Evolutionary conservation across 2,888 invertebrate species (phyloP).

Genomic region (Troglohyphantes excavatus): DNA sequence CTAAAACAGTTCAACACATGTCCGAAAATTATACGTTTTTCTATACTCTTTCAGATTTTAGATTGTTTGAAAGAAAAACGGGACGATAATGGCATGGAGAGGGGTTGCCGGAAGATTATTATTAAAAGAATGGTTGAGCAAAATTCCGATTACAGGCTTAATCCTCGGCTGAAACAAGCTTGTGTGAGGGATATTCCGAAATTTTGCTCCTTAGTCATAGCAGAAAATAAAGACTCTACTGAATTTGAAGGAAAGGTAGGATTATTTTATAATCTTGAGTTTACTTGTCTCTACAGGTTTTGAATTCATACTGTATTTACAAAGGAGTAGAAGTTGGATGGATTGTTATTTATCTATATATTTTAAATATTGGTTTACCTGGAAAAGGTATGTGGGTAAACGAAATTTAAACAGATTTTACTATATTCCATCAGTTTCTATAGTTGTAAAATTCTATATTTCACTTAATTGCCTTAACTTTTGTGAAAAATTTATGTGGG

Average conservation of each 20-base stretch:
- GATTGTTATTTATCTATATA: too few species aligned
- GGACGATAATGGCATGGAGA: slow-evolving; percentile 90
- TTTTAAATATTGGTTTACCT: too few species aligned
- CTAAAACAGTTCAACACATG: neutral
- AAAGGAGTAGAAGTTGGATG: too few species aligned
- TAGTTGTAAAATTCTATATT: too few species aligned
- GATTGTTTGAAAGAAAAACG: slow-evolving; percentile 86
- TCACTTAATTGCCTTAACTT: too few species aligned
- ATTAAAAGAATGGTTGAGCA: slow-evolving; percentile 94
- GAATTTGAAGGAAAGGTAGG: slow-evolving; percentile 89
- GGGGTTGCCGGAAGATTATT: slow-evolving; percentile 92
- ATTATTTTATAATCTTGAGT: neutral
- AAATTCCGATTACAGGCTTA: slow-evolving; percentile 94
- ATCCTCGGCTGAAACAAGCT: slow-evolving; percentile 90
- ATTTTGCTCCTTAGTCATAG: slow-evolving; percentile 85
- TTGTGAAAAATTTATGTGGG: too few species aligned
- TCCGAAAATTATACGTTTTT: neutral
- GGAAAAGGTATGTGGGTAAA: too few species aligned
- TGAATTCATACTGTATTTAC: too few species aligned
- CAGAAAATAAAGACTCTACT: slow-evolving; percentile 84
- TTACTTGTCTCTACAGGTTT: too few species aligned
- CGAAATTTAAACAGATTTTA: too few species aligned
- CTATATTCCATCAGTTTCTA: too few species aligned
- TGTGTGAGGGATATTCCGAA: slow-evolving; percentile 92
- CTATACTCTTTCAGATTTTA: slow-evolving; percentile 80